Conservation (phyloP, 2,888 invertebrate species). For the Plebejus melissa region DNA sequence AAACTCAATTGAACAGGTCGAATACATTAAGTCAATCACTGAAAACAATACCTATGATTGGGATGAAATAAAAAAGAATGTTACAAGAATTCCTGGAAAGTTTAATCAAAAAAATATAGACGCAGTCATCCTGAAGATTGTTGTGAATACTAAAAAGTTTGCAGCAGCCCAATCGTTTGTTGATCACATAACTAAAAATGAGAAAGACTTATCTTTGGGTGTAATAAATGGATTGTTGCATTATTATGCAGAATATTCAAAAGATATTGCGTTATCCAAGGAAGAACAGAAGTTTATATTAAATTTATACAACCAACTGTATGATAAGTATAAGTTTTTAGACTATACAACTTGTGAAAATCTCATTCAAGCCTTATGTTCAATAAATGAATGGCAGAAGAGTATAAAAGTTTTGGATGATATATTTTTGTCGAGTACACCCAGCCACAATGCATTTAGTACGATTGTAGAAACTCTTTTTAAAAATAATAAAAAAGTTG, state of each 20-base stretch:
- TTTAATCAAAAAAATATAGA: conserved; percentile 78
- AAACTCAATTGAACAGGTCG: conserved; percentile 47
- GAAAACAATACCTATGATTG: conserved; percentile 54
- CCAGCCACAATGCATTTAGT: conserved; percentile 71
- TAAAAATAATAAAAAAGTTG: conserved; percentile 69
- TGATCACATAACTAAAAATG: conserved; percentile 68
- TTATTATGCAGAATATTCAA: conserved; percentile 67
- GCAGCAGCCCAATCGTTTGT: conserved; percentile 79
- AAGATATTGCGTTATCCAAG: conserved; percentile 50
- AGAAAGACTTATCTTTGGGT: conserved; percentile 76
- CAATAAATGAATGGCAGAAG: conserved; percentile 82
- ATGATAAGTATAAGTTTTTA: conserved; percentile 75
- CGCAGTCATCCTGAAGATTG: conserved; percentile 77
- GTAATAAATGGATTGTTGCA: conserved; percentile 77
- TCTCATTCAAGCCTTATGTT: conserved; percentile 81
- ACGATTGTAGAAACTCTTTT: conserved; percentile 80
- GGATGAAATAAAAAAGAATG: conserved; percentile 58
- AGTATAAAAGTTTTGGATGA: conserved; percentile 80
- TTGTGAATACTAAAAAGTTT: conserved; percentile 61
- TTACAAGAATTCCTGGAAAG: conserved; percentile 56
- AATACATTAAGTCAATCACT: conserved; percentile 50
- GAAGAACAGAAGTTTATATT: conserved; percentile 77
- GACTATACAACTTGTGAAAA: conserved; percentile 80
- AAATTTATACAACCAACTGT: conserved; percentile 66
- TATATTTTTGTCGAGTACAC: conserved; percentile 68